phyloP scores from a whole-genome alignment of 2,888 invertebrate genomes.

The Eurytoma californica region DNA sequence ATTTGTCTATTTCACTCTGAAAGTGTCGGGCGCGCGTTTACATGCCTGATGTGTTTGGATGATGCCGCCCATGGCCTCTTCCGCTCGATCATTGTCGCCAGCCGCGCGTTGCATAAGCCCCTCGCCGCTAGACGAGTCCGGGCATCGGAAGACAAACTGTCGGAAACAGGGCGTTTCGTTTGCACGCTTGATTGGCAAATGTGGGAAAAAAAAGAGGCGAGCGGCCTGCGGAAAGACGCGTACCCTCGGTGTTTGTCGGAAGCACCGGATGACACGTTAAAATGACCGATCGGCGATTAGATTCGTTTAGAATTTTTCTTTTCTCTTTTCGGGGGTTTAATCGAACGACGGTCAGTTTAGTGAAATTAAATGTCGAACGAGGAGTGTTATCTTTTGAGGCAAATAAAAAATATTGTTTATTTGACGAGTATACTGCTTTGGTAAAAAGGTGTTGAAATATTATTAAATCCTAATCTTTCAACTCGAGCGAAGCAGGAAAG shows the following conservation, averaged over 20 bases:
- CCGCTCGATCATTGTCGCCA: slow-evolving; percentile 38
- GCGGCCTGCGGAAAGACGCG: not conserved
- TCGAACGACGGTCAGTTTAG: too few relatives aligned
- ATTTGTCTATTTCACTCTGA: slow-evolving; percentile 17
- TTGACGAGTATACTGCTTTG: too few relatives aligned
- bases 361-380: too few relatives aligned
- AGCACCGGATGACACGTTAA: too few relatives aligned
- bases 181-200: slow-evolving; percentile 1
- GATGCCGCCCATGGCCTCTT: slow-evolving; percentile 29
- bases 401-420: too few relatives aligned
- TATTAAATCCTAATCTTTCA: too few relatives aligned
- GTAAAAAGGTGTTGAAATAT: too few relatives aligned
- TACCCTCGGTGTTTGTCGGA: not conserved
- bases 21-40: slow-evolving; percentile 5
- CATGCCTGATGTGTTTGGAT: not conserved
- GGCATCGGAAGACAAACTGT: slow-evolving; percentile 20
- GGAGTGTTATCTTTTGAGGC: too few relatives aligned
- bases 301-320: too few relatives aligned
- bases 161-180: slow-evolving; percentile 11
- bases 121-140: not conserved
- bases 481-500: too few relatives aligned
- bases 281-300: too few relatives aligned
- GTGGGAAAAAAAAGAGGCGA: not conserved
- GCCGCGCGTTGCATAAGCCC: slow-evolving; percentile 26
- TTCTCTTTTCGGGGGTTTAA: too few relatives aligned